Conservation (phyloP, 2,888 invertebrate genomes). For the Stratiomys singularior region DNA sequence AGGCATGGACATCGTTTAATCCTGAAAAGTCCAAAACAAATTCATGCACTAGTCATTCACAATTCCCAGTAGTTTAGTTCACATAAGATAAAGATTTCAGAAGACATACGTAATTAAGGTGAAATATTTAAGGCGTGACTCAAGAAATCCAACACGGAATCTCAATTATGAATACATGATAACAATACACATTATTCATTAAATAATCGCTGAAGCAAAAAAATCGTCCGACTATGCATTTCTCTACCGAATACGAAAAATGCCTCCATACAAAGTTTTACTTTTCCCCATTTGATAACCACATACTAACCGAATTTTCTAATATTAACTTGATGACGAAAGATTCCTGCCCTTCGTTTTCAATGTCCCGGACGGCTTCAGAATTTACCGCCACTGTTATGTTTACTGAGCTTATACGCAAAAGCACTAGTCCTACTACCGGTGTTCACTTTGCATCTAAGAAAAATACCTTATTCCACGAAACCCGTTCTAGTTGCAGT, state of each 20-base stretch:
- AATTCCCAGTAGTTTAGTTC: background rate
- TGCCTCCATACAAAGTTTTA: background rate
- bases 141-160: background rate
- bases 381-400: background rate
- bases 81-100: background rate
- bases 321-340: constrained; percentile 46
- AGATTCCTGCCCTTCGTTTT: constrained; percentile 1
- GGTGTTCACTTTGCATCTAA: background rate
- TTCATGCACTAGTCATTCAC: background rate
- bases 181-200: background rate
- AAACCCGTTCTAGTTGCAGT: background rate
- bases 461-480: background rate
- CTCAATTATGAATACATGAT: background rate
- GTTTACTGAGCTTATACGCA: background rate
- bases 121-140: constrained; percentile 6
- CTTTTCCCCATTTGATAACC: background rate
- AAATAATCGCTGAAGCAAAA: background rate
- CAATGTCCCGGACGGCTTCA: background rate
- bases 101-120: constrained; percentile 11
- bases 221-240: too few species aligned
- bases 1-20: constrained; percentile 54
- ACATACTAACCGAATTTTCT: constrained; percentile 25
- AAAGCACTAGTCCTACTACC: background rate
- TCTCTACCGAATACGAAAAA: too few species aligned
- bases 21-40: constrained; percentile 22